These are phyloP conservation scores for Teinopalpus imperialis DNA, from an alignment of 2,888 invertebrate genomes.

Conservation along the genomic window DNA sequence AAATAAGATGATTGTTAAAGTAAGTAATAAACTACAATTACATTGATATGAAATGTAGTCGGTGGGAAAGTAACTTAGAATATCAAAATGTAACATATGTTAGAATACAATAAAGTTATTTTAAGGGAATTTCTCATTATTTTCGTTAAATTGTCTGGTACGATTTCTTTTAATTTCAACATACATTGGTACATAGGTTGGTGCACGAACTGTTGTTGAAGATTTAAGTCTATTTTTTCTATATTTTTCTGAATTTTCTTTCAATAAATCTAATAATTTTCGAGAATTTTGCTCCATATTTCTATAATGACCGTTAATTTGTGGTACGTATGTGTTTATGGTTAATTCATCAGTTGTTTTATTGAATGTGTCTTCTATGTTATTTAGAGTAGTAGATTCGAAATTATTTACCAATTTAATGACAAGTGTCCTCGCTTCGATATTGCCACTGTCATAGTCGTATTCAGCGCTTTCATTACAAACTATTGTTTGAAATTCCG, in stretches of 20 bases:
- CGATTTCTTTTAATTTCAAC: conserved; percentile 65
- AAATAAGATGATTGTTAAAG: too few relatives aligned
- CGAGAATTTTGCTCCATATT: conserved; percentile 50
- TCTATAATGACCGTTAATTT: conserved; percentile 70
- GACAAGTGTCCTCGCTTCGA: conserved; percentile 42
- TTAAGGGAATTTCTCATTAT: conserved; percentile 14
- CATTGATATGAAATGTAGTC: conserved; percentile 30
- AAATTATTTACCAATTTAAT: conserved; percentile 53
- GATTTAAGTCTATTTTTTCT: conserved; percentile 57
- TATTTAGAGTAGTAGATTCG: conserved; percentile 36
- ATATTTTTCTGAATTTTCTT: conserved; percentile 48
- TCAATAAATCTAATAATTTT: conserved; percentile 44
- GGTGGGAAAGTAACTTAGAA: conserved; percentile 33
- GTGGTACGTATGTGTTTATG: conserved; percentile 58
- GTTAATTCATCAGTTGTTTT: conserved; percentile 35
- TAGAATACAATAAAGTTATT: too few relatives aligned
- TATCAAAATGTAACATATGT: neutral
- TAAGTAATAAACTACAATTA: too few relatives aligned
- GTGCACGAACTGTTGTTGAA: conserved; percentile 45
- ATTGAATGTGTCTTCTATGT: conserved; percentile 19
- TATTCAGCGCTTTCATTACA: conserved; percentile 17
- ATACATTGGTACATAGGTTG: conserved; percentile 56
- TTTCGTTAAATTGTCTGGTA: conserved; percentile 32
- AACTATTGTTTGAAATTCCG: conserved; percentile 34
- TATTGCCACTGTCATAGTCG: conserved; percentile 23